Evolutionary conservation across 64 coral and sea anemone genomes (phyloP), one percentile per base, ranked within the genome.

Genomic region (Dendrophyllia cribrosa): DNA sequence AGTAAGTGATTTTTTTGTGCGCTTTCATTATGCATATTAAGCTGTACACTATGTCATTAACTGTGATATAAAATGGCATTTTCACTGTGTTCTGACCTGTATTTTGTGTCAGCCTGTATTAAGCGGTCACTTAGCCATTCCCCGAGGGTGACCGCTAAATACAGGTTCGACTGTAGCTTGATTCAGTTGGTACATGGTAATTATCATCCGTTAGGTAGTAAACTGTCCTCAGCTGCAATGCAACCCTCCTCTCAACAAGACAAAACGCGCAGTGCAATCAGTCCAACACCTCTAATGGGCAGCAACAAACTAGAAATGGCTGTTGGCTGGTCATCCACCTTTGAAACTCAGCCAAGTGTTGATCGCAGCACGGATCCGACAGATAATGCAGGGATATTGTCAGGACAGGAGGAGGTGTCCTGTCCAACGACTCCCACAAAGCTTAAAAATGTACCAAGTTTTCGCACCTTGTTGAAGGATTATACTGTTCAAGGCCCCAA

Each of bases 291-390:
- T 8, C 43, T 92, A 70, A 52, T 89, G 75, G 94, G 93, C 23
- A 93, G 96, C 49, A 98, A 98, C 75, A 98, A 89, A 66, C 91
- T 98, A 3, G 96, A 94, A 43, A 86, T 95, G 51, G 80, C 55
- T 52, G 82, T 66, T 23, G 96, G 96, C 15, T 98, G 96, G 96
- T 98, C 96, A 6, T 98, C 96, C 8, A 59, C 87, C 11, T 98
- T 98, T 96, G 81, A 92, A 72, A 73, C 91, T 46, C 79, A 91
- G 63, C 70, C 50, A 0, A 50, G n/a, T 45, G 59, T n/a, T 79
- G 82, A 7, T 34, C 5, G 4, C 4, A 46, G n/a, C 44, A 15
- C 24, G 61, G 43, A 92, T 24, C 89, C 72, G 78, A n/a, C 52
- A 77, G 65, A 59, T 6, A n/a, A 65, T 15, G 26, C 74, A 19